These are phyloP conservation scores for Raphicerus campestris DNA, from an alignment of 2,113 vertebrate species.

Conservation along the genomic window DNA sequence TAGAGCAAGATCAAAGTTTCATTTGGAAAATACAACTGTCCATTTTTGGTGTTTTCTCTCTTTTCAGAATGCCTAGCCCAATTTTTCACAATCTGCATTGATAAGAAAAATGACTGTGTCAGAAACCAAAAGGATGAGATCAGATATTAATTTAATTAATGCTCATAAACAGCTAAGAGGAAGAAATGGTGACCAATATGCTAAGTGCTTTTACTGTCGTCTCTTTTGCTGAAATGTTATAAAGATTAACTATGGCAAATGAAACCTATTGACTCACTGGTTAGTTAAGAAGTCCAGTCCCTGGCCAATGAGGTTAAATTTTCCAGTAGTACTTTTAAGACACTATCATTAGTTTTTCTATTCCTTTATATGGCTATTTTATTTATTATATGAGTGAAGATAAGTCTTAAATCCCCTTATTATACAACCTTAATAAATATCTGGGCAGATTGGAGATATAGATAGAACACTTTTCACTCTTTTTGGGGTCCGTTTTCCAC, in stretches of 20 bases:
- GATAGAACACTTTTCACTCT: background rate
- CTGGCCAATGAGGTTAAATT: slow-evolving; percentile 34
- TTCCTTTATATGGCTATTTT: background rate
- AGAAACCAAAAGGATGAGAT: background rate
- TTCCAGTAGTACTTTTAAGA: slow-evolving; percentile 34
- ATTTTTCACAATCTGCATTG: background rate
- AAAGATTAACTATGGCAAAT: slow-evolving; percentile 23
- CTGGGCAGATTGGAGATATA: background rate
- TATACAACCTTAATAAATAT: background rate
- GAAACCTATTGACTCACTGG: background rate
- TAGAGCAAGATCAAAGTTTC: background rate
- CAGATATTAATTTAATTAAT: slow-evolving; percentile 1
- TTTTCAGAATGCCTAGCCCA: background rate
- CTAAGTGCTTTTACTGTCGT: background rate
- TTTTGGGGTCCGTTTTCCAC: background rate
- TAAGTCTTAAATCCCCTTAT: background rate
- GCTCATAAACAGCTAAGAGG: background rate
- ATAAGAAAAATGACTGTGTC: background rate
- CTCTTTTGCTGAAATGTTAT: background rate
- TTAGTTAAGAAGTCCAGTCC: background rate
- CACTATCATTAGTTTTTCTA: background rate
- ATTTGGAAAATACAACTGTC: background rate
- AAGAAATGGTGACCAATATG: background rate
- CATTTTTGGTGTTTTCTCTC: background rate
- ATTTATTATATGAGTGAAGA: background rate